A percentile compares a stretch with the other conserved stretches of the same genome.
These are phyloP conservation scores for Spicauda simplicius DNA, from an alignment of 2,888 invertebrate species.

Conservation along the genomic window DNA sequence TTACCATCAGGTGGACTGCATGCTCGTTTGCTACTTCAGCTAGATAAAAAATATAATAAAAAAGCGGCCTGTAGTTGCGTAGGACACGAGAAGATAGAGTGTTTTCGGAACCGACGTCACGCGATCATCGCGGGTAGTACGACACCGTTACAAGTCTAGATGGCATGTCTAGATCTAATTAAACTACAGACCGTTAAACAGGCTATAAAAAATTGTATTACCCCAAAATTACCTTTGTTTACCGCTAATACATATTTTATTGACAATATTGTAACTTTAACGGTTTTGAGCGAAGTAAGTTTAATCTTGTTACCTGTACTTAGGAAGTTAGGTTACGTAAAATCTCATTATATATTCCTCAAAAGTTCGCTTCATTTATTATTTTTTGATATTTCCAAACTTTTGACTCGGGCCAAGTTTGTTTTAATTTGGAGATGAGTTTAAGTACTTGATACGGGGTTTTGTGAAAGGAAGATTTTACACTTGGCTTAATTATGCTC, in stretches of 20 bases:
- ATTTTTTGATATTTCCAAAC: background rate
- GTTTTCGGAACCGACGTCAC: too few relatives aligned
- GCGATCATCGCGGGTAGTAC: background rate
- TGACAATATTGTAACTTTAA: conserved; percentile 13
- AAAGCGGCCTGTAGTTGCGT: too few relatives aligned
- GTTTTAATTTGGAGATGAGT: background rate
- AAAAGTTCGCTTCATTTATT: conserved; percentile 1
- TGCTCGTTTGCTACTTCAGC: too few relatives aligned
- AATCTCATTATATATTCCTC: background rate
- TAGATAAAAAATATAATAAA: too few relatives aligned
- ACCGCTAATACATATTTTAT: conserved; percentile 24
- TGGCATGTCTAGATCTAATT: conserved; percentile 31
- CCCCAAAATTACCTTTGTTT: conserved; percentile 19
- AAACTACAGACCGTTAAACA: conserved; percentile 8
- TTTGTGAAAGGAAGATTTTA: too few relatives aligned
- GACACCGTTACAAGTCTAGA: conserved; percentile 1
- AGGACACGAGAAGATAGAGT: too few relatives aligned
- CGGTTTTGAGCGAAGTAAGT: conserved; percentile 7
- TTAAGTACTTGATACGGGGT: background rate
- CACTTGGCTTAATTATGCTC: too few relatives aligned
- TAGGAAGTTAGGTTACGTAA: background rate
- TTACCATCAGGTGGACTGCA: too few relatives aligned
- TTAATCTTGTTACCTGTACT: background rate
- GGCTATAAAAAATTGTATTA: conserved; percentile 21
- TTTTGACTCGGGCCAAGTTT: background rate